Evolutionary conservation across 2,797 vertebrate species (phyloP).

Genomic region (Halcyon leucocephala): DNA sequence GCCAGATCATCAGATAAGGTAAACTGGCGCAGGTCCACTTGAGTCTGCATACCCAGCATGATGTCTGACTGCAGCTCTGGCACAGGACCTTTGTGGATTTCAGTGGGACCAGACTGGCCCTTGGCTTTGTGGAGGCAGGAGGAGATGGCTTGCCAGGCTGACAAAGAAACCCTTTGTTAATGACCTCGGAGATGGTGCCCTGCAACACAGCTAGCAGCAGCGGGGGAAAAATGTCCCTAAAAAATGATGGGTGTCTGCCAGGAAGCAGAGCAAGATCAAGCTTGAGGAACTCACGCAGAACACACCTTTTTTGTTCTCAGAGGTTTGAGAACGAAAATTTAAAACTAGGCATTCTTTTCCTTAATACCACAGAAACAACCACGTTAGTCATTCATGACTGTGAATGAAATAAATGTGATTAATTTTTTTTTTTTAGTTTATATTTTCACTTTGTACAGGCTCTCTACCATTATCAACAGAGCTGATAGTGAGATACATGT

Average conservation of each 20-base stretch:
- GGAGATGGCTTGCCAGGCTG: neutral
- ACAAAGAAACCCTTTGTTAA: neutral
- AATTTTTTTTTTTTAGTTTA: neutral
- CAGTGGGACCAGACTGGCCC: neutral
- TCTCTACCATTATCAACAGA: neutral
- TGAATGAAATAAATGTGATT: neutral
- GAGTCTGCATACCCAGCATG: neutral
- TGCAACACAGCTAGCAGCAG: neutral
- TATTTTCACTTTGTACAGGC: neutral
- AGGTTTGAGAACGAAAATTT: neutral
- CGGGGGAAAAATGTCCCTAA: neutral
- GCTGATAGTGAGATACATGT: neutral
- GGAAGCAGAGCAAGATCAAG: neutral
- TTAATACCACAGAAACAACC: accelerated
- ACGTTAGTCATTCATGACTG: neutral
- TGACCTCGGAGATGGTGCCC: neutral
- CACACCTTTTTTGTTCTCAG: neutral
- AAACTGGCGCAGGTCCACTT: neutral
- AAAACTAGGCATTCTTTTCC: neutral
- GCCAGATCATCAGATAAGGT: neutral
- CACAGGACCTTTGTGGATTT: neutral
- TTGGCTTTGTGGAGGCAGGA: neutral
- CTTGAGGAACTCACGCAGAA: neutral
- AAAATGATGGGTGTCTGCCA: neutral
- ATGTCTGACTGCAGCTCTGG: neutral